phyloP scores from a whole-genome alignment of 1,140 invertebrate species.

The Mya arenaria region DNA sequence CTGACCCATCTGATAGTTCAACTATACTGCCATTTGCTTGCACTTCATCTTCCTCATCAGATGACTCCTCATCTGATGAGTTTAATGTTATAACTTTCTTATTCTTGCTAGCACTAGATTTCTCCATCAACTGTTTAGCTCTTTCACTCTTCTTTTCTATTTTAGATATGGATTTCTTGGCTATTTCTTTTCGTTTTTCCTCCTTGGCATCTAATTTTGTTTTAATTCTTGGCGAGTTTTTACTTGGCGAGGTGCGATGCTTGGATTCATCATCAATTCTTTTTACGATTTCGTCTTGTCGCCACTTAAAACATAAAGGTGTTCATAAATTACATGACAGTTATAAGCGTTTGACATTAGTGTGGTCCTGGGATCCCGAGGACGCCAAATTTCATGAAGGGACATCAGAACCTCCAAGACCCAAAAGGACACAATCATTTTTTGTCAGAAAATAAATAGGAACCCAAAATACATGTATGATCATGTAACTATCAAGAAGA shows the following conservation, averaged over 20 bases:
- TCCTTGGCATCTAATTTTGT: conserved; percentile 53
- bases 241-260: conserved; percentile 16
- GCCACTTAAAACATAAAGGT: too few species aligned
- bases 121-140: conserved; percentile 31
- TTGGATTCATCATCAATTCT: conserved; percentile 50
- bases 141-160: conserved; percentile 36
- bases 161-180: conserved; percentile 61
- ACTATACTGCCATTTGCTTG: not conserved
- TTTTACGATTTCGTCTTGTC: conserved; percentile 49
- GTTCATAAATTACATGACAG: too few species aligned
- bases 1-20: conserved; percentile 35
- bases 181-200: conserved; percentile 54
- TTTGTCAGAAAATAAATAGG: too few species aligned
- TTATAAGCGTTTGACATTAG: too few species aligned
- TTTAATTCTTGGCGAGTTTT: conserved; percentile 42
- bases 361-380: too few species aligned
- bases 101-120: conserved; percentile 13
- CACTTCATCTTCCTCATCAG: conserved; percentile 10
- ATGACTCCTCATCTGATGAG: conserved; percentile 38
- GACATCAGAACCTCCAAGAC: too few species aligned
- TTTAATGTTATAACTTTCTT: conserved; percentile 29
- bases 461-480: too few species aligned
- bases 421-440: too few species aligned
- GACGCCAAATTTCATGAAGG: too few species aligned
- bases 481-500: too few species aligned